These are phyloP conservation scores for Benitochromis conjunctus DNA, from an alignment of 2,113 vertebrate species.

Conservation along the genomic window DNA sequence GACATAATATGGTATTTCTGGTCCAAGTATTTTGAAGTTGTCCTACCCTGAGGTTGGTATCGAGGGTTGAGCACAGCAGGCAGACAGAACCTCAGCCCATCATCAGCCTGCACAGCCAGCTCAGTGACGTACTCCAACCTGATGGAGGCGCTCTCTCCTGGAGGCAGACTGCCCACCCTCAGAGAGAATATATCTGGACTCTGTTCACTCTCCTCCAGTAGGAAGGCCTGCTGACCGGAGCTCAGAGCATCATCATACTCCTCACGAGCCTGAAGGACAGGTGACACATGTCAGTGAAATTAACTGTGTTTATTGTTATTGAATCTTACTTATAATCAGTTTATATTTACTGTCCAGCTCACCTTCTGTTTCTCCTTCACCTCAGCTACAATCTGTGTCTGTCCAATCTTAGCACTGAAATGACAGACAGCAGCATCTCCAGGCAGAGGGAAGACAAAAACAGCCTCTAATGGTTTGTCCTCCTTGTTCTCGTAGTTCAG, in stretches of 20 bases:
- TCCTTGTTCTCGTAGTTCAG: background rate
- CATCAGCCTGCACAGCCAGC: too few species aligned
- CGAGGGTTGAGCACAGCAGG: background rate
- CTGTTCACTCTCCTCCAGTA: background rate
- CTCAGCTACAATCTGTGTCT: background rate
- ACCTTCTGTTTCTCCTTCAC: background rate
- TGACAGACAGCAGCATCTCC: background rate
- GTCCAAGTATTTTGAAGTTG: too few species aligned
- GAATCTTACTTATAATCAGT: background rate
- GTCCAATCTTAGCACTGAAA: background rate
- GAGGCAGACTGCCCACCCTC: too few species aligned
- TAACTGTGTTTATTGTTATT: background rate
- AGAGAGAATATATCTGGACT: background rate
- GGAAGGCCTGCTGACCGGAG: background rate
- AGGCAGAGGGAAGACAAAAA: background rate
- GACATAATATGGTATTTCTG: too few species aligned
- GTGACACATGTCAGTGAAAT: background rate
- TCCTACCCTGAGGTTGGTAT: fast-evolving
- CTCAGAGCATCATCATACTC: background rate
- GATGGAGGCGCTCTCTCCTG: too few species aligned
- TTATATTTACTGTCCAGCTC: background rate
- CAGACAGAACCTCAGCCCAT: too few species aligned
- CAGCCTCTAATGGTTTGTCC: background rate
- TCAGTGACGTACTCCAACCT: too few species aligned
- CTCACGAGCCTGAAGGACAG: background rate